A percentile compares a stretch with the other conserved stretches of the same genome.
These are phyloP conservation scores for Umimayanthus chanpuru DNA, from an alignment of 92 coral and sea anemone species.

Conservation along the genomic window DNA sequence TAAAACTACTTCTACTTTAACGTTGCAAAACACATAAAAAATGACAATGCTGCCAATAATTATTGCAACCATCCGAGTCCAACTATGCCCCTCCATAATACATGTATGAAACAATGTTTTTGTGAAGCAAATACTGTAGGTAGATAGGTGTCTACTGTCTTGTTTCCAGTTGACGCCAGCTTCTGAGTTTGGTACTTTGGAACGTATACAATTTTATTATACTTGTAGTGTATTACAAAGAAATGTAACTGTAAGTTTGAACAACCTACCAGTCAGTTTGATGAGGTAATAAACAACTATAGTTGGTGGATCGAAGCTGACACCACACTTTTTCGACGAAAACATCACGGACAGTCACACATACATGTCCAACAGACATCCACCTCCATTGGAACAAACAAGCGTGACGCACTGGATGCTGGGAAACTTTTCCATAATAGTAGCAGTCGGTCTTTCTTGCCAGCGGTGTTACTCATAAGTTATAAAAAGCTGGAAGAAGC, in stretches of 20 bases:
- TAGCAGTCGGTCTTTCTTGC: background rate
- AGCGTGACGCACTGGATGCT: background rate
- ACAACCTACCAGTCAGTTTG: slow-evolving; percentile 73
- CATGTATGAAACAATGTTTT: no score
- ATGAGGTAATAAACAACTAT: slow-evolving; percentile 82
- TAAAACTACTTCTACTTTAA: no score
- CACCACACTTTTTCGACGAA: slow-evolving; percentile 91
- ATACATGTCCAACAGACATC: background rate
- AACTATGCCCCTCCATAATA: no score
- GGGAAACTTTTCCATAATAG: background rate
- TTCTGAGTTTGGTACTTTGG: no score
- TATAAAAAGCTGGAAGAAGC: background rate
- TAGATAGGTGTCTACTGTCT: no score
- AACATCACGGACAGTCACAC: slow-evolving; percentile 64
- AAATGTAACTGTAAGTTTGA: background rate
- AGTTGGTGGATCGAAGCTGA: slow-evolving; percentile 90
- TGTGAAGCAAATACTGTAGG: no score
- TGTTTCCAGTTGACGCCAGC: no score
- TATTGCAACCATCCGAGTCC: no score
- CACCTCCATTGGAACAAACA: no score
- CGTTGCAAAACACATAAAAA: no score
- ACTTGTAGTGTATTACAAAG: background rate
- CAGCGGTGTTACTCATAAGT: slow-evolving; percentile 37
- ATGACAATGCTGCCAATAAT: no score
- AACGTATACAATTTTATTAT: background rate